A percentile compares a stretch with the other conserved stretches of the same genome.
phyloP scores from a whole-genome alignment of 2,888 invertebrate species.

The Apamea monoglypha region DNA sequence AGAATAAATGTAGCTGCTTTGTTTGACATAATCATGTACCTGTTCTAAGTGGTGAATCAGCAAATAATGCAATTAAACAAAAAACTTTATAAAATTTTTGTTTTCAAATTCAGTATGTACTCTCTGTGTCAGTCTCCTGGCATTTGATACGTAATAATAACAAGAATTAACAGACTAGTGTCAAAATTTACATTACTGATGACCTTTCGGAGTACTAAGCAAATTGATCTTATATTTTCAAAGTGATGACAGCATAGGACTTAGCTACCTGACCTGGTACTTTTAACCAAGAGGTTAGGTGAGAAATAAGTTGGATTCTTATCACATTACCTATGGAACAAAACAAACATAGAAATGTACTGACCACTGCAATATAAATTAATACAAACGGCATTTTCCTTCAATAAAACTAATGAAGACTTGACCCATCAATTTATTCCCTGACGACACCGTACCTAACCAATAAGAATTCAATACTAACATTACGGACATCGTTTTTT shows the following conservation, averaged over 20 bases:
- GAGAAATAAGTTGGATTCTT: conserved; percentile 25
- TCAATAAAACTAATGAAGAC: conserved; percentile 19
- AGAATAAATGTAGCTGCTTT: neutral
- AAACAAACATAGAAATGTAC: conserved; percentile 20
- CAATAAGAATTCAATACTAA: conserved; percentile 41
- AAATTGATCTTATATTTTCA: neutral
- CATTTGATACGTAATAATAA: neutral
- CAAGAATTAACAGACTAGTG: conserved; percentile 9
- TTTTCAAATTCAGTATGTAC: neutral
- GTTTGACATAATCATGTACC: neutral
- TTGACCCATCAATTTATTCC: conserved; percentile 33
- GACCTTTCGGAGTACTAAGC: neutral
- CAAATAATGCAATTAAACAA: neutral
- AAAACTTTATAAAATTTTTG: too few species aligned
- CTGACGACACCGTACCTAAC: conserved; percentile 6
- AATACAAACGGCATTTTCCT: conserved; percentile 30
- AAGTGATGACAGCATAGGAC: neutral
- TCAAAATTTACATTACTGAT: conserved; percentile 16
- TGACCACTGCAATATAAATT: neutral
- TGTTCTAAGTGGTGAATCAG: neutral
- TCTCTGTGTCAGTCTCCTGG: neutral
- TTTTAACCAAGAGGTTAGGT: conserved; percentile 24
- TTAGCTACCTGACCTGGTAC: neutral
- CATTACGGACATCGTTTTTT: conserved; percentile 16
- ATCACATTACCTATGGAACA: conserved; percentile 7